phyloP scores from a whole-genome alignment of 1,140 invertebrate genomes.

The Lepeophtheirus salmonis region DNA sequence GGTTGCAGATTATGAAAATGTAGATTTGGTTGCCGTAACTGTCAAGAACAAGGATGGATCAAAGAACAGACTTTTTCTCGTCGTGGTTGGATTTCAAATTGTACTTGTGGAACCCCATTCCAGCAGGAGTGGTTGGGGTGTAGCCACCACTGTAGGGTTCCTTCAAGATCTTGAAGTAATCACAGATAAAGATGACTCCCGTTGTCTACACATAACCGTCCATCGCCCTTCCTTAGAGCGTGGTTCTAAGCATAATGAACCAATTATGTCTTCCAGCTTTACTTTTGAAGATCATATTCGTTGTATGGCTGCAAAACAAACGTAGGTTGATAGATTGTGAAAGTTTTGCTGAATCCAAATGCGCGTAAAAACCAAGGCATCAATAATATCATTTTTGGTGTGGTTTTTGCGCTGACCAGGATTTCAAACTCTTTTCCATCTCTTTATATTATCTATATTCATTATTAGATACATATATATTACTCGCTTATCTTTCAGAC shows the following conservation, averaged over 20 bases:
- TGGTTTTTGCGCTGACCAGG: too few relatives aligned
- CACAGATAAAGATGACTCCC: conserved; percentile 85
- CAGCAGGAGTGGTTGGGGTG: conserved; percentile 79
- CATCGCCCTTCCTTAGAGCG: conserved; percentile 51
- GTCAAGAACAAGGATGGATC: conserved; percentile 71
- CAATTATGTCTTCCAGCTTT: conserved; percentile 73
- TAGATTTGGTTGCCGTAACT: conserved; percentile 86
- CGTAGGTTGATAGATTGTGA: conserved; percentile 35
- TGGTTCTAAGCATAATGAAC: conserved; percentile 44
- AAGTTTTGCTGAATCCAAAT: too few relatives aligned
- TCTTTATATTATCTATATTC: too few relatives aligned
- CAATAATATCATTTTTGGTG: too few relatives aligned
- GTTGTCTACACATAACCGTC: conserved; percentile 84
- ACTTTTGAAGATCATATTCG: conserved; percentile 97
- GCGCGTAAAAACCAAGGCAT: too few relatives aligned
- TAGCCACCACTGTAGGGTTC: conserved; percentile 79
- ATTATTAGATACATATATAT: too few relatives aligned
- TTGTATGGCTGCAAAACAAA: conserved; percentile 86
- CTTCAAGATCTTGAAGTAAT: conserved; percentile 44
- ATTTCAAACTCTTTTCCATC: too few relatives aligned
- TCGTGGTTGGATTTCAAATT: conserved; percentile 80
- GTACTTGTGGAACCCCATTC: conserved; percentile 91
- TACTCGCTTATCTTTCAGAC: too few relatives aligned
- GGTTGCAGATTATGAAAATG: conserved; percentile 56
- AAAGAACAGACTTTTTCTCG: conserved; percentile 74